These are phyloP conservation scores for Drosophila maculinotata DNA, from an alignment of 2,888 invertebrate genomes.

Conservation along the genomic window DNA sequence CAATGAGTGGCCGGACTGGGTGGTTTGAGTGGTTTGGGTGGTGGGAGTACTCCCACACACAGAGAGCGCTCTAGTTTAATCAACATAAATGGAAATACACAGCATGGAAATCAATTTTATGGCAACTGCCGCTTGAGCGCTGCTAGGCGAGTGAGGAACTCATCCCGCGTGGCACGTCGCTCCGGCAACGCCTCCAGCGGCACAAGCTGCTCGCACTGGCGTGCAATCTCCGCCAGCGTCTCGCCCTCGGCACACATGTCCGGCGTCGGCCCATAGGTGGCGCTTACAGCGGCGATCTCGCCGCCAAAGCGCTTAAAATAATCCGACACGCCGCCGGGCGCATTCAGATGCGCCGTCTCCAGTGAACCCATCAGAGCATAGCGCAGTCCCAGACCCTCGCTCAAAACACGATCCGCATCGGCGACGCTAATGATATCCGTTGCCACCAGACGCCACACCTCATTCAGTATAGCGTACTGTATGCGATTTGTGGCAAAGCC, in stretches of 20 bases:
- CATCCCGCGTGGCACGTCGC: constrained; percentile 92
- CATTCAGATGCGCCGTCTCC: constrained; percentile 97
- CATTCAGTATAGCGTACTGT: constrained; percentile 97
- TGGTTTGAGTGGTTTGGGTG: too few relatives aligned
- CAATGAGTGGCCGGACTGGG: constrained; percentile 6
- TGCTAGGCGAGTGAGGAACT: constrained; percentile 91
- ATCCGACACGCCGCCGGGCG: constrained; percentile 92
- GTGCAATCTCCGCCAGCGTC: constrained; percentile 89
- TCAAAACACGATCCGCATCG: constrained; percentile 96
- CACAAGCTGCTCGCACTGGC: constrained; percentile 90
- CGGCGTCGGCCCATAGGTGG: constrained; percentile 91
- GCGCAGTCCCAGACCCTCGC: constrained; percentile 96
- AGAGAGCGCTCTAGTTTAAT: constrained; percentile 64
- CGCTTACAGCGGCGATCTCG: constrained; percentile 88
- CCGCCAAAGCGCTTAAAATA: constrained; percentile 88
- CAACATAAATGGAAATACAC: constrained; percentile 54
- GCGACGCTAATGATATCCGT: constrained; percentile 92
- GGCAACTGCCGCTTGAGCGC: constrained; percentile 91
- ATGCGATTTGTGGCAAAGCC: constrained; percentile 98
- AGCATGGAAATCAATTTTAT: constrained; percentile 57
- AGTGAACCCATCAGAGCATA: constrained; percentile 97
- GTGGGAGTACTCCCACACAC: too few relatives aligned
- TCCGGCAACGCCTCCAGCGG: constrained; percentile 90
- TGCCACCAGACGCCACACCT: constrained; percentile 94
- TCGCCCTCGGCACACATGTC: constrained; percentile 89